Conservation (phyloP, 2,113 vertebrate species). For the Bolborhynchus lineola region DNA sequence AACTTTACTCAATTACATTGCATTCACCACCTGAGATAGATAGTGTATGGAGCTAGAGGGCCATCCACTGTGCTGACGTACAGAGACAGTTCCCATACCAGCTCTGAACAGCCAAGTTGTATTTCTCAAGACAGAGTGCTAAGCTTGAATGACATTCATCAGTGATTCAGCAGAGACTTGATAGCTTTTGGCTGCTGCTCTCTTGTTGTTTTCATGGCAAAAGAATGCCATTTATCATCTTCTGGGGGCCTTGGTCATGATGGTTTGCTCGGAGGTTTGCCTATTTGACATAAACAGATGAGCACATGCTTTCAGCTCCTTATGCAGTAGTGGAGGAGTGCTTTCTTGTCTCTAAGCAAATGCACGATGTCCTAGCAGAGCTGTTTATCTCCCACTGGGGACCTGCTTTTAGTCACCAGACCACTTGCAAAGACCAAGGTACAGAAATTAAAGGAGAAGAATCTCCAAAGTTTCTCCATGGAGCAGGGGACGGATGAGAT, state of each 20-base stretch:
- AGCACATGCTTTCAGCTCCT: neutral
- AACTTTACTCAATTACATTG: neutral
- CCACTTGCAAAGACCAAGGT: neutral
- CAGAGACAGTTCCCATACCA: neutral
- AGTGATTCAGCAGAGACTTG: neutral
- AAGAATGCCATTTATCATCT: neutral
- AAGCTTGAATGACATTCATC: neutral
- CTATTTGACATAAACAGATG: neutral
- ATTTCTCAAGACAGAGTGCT: neutral
- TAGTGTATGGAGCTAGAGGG: neutral
- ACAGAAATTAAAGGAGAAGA: neutral
- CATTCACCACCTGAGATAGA: neutral
- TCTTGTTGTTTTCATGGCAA: neutral
- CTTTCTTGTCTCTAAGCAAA: neutral
- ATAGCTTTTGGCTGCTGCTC: neutral
- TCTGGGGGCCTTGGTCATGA: neutral
- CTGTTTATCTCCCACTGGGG: neutral
- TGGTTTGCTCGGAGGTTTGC: neutral
- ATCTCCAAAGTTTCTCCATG: neutral
- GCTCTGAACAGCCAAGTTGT: neutral
- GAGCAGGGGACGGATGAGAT: neutral
- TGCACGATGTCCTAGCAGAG: neutral
- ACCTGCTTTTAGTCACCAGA: neutral
- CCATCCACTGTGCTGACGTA: neutral
- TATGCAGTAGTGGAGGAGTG: neutral